Evolutionary conservation across 2,113 vertebrate genomes (phyloP).

Genomic region (Perccottus glenii): DNA sequence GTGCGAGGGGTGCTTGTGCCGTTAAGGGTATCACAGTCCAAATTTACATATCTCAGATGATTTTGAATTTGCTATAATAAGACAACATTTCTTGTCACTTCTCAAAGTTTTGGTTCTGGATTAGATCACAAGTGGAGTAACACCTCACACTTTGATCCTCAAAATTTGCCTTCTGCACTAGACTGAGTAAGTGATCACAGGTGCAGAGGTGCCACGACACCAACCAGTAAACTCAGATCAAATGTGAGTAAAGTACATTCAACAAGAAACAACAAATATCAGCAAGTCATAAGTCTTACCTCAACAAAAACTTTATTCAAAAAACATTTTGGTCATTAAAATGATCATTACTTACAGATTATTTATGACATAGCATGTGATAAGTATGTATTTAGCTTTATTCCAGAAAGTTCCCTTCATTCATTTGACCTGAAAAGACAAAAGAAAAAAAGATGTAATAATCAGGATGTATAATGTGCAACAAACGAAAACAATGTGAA

Average conservation of each 20-base stretch:
- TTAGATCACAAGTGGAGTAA: conserved; percentile 18
- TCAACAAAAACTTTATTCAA: conserved; percentile 21
- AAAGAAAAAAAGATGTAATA: background rate
- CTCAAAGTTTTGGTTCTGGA: conserved; percentile 27
- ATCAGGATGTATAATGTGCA: background rate
- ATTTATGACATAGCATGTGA: background rate
- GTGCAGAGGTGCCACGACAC: conserved; percentile 14
- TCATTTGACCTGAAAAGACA: conserved; percentile 76
- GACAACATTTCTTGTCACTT: background rate
- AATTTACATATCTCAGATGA: conserved; percentile 57
- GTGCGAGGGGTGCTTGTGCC: conserved; percentile 47
- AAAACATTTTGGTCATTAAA: too few species aligned
- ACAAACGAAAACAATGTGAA: background rate
- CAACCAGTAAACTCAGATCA: background rate
- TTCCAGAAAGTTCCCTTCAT: conserved; percentile 14
- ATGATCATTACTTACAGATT: conserved; percentile 30
- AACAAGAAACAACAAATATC: background rate
- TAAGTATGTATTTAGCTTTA: conserved; percentile 4
- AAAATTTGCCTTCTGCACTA: conserved; percentile 21
- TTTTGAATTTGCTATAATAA: conserved; percentile 23
- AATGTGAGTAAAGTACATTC: background rate
- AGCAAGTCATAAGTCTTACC: background rate
- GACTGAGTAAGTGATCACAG: conserved; percentile 25
- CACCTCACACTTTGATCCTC: conserved; percentile 9
- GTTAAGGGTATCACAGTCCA: conserved; percentile 43